Evolutionary conservation across 2,797 vertebrate species (phyloP), one percentile per base, ranked within the genome.

Genomic region (Moxostoma hubbsi): DNA sequence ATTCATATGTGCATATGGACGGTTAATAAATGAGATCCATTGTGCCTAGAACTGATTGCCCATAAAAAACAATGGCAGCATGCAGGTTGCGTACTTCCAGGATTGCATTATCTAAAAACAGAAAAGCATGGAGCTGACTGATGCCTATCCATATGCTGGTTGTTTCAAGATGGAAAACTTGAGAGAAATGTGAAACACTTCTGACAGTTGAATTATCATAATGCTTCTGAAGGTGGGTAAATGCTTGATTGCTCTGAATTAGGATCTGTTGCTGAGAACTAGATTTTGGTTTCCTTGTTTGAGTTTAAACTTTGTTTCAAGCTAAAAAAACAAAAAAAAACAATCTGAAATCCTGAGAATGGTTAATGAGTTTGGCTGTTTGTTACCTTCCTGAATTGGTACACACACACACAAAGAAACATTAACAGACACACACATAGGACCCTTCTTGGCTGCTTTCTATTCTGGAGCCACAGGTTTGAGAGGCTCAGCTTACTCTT

Each of bases 391-490:
- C 12, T 62, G 11, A 61, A 9, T 1, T 73, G 47, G 50, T 51
- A 66, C 69, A 76, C 70, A 77, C 51, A 70, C 73, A 68, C 61
- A 73, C 36, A 67, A 24, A 24, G 24, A 24, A 24, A 24, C 24
- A 24, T 24, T 24, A 1, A 24, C 24, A 24, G 24, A 24, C 65
- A 73, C 36, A 59, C 43, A 72, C 13, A 75, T 50, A 68, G 24
- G 55, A 63, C 59, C 36, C 36, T 65, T 72, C 64, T 68, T 79
- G 65, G 65, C 63, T 64, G 1, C 45, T 55, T 80, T 77, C 82
- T 85, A 85, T 80, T 85, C 79, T 74, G 50, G 71, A 61, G 13
- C 45, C 62, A 64, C 53, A 76, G 71, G 15, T 62, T 83, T 73
- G 65, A 71, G 50, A 74, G 50, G 73, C 55, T 76, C 76, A 53